Conservation (phyloP, 2,888 invertebrate genomes). For the Hypercompe scribonia region DNA sequence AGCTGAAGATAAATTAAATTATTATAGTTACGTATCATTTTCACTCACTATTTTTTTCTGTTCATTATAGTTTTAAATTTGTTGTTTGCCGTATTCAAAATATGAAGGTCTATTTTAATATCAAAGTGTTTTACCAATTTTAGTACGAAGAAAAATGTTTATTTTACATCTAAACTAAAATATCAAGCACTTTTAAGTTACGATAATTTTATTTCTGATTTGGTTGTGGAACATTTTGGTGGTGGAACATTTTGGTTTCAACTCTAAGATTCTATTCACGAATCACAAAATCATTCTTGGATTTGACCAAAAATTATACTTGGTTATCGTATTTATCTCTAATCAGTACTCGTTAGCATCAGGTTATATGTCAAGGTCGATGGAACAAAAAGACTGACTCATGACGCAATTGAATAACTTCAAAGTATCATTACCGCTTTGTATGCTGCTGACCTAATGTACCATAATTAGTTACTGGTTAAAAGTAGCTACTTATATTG, state of each 20-base stretch:
- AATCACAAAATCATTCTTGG: not conserved
- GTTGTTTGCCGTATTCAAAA: too few species aligned
- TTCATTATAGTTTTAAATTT: too few species aligned
- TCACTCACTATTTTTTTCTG: too few species aligned
- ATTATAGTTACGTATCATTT: too few species aligned
- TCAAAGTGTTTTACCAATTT: too few species aligned
- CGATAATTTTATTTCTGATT: not conserved
- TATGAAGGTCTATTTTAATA: too few species aligned
- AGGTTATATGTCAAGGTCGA: slow-evolving; percentile 10
- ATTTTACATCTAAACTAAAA: too few species aligned
- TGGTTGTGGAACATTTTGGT: too few species aligned
- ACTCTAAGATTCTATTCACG: not conserved
- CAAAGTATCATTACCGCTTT: slow-evolving; percentile 27
- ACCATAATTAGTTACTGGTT: slow-evolving; percentile 30
- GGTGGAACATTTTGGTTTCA: not conserved
- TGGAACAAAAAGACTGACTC: slow-evolving; percentile 11
- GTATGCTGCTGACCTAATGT: slow-evolving; percentile 22
- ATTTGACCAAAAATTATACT: not conserved
- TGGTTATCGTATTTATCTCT: slow-evolving; percentile 2
- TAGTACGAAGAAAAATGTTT: too few species aligned
- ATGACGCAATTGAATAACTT: slow-evolving; percentile 26
- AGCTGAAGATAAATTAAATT: too few species aligned
- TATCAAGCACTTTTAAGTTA: not conserved
- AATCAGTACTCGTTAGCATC: slow-evolving; percentile 12
- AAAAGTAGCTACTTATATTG: slow-evolving; percentile 24